Evolutionary conservation across 2,797 vertebrate genomes (phyloP).

Genomic region (Periophthalmus magnuspinnatus): DNA sequence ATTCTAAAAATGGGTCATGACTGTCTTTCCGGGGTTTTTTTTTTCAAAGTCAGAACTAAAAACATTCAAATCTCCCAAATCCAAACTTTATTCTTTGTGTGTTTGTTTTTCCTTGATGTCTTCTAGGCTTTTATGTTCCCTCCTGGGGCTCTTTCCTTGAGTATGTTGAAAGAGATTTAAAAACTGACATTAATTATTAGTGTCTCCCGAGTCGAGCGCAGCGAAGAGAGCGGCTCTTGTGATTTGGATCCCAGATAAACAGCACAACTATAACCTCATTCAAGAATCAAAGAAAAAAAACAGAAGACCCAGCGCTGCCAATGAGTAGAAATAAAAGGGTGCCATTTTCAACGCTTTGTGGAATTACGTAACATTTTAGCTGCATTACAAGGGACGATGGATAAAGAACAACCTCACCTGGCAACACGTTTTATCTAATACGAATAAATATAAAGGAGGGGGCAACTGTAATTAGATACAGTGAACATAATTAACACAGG

Average conservation of each 20-base stretch:
- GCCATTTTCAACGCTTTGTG: conserved; percentile 8
- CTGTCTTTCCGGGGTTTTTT: conserved; percentile 9
- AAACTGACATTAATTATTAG: conserved; percentile 62
- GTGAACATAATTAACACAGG: neutral
- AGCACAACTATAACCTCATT: conserved; percentile 43
- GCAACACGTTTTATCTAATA: neutral
- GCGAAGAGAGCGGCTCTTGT: conserved; percentile 32
- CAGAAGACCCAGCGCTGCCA: conserved; percentile 30
- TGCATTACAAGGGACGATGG: too few relatives aligned
- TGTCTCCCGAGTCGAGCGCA: conserved; percentile 43
- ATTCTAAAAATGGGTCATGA: conserved; percentile 38
- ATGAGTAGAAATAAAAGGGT: conserved; percentile 4
- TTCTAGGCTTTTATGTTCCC: conserved; percentile 35
- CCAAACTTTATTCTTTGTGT: conserved; percentile 17
- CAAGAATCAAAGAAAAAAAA: conserved; percentile 40
- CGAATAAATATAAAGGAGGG: neutral
- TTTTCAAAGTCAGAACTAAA: conserved; percentile 3
- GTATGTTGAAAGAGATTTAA: conserved; percentile 57
- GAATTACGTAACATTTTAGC: too few relatives aligned
- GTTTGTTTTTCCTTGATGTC: conserved; percentile 20
- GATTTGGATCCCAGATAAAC: conserved; percentile 38
- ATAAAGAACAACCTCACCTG: neutral
- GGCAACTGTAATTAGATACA: neutral
- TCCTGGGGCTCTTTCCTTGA: conserved; percentile 38
- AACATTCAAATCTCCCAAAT: conserved; percentile 1